Base-by-base conservation (phyloP, 2,888 invertebrate genomes). In the Frankliniella intonsa region DNA sequence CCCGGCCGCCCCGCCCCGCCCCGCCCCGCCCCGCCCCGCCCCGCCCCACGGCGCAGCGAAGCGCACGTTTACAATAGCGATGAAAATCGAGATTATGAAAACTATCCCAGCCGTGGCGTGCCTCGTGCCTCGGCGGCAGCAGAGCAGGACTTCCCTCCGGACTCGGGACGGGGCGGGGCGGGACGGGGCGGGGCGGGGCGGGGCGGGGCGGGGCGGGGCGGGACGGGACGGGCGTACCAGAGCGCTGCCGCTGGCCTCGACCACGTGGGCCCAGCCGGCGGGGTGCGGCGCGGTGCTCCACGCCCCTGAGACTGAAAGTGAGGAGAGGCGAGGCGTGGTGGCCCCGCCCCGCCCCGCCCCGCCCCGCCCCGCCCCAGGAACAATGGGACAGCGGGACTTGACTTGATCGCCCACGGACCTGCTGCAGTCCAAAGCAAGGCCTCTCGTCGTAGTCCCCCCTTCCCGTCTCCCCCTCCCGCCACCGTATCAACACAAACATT, bases 61-160 rank as follows among this genome's bases (percentile, higher is more conserved):
- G 69, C 69, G 69, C 22, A 12, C 25, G 0, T n/a, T 8, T 76
- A 76, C 17, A 14, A 22, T 22, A 25, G 22, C 69, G 69, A 76
- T 76, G 69, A 76, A 76, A 76, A 76, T 76, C 25, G 69, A 76
- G 69, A 76, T 76, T 76, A 76, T 76, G 69, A 12, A 76, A 76
- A 76, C 22, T 25, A 25, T 22, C 69, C 69, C 25, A 10, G 22
- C 25, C 55, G 55, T n/a, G n/a, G n/a, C n/a, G n/a, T 22, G 69
- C 69, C 22, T n/a, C 65, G 65, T 22, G 69, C n/a, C 69, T 69
- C 69, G 19, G 69, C 25, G 69, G 11, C 55, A 8, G 55, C 55
- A 38, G 55, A 8, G 7, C 55, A 55, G 17, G 55, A 14, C 14
- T 55, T 14, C 55, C 55, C 55, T 8, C 55, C 55, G 55, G 55